Percentiles rank a stretch among this genome's conserved stretches.
These are phyloP conservation scores for Lasioglossum baleicum DNA, from an alignment of 1,140 invertebrate genomes.

Conservation along the genomic window DNA sequence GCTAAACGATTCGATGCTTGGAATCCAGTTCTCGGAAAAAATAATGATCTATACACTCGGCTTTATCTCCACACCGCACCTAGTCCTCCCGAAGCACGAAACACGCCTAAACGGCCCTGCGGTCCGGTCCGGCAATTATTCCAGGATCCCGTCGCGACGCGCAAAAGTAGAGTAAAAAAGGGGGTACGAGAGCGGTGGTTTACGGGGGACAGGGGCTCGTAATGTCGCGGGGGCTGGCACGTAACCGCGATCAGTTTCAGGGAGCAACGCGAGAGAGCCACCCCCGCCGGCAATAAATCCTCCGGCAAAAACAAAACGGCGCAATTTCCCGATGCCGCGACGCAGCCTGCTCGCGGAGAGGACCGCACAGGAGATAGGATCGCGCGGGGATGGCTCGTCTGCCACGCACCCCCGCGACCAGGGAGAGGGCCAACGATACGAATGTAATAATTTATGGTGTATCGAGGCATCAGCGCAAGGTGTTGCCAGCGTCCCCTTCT, in stretches of 20 bases:
- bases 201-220: not conserved
- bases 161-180: not conserved
- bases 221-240: constrained; percentile 20
- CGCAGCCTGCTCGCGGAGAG: constrained; percentile 6
- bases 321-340: constrained; percentile 21
- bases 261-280: constrained; percentile 23
- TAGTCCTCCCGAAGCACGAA: too few species aligned
- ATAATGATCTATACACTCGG: too few species aligned
- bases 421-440: constrained; percentile 56
- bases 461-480: constrained; percentile 70
- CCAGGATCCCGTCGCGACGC: not conserved
- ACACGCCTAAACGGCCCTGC: not conserved
- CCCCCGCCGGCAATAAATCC: constrained; percentile 60
- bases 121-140: constrained; percentile 39
- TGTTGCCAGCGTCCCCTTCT: constrained; percentile 61
- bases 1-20: too few species aligned
- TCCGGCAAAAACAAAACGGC: constrained; percentile 60
- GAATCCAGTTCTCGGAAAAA: too few species aligned
- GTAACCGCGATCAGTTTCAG: constrained; percentile 63
- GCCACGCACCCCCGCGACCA: constrained; percentile 2
- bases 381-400: constrained; percentile 16
- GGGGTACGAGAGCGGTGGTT: not conserved
- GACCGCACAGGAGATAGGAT: constrained; percentile 14
- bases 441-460: constrained; percentile 71
- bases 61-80: too few species aligned